These are phyloP conservation scores for Neuroscelio doddi DNA, from an alignment of 2,888 invertebrate genomes.

Conservation along the genomic window DNA sequence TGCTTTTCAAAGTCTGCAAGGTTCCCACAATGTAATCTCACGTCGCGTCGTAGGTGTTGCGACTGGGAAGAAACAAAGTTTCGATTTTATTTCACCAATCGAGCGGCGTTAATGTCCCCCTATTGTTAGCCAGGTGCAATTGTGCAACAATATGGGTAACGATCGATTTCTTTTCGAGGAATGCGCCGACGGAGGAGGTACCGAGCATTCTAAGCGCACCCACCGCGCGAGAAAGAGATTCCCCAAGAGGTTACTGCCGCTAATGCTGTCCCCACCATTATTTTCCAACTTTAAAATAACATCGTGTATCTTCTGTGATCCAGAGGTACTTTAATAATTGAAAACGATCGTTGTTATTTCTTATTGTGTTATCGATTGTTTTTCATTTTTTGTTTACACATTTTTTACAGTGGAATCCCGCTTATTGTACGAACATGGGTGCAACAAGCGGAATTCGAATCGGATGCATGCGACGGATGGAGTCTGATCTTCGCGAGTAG, in stretches of 20 bases:
- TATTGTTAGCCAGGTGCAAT: constrained; percentile 56
- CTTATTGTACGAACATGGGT: too few relatives aligned
- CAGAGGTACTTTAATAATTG: neutral
- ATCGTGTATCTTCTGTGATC: constrained; percentile 32
- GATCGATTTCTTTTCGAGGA: constrained; percentile 61
- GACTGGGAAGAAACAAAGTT: constrained; percentile 41
- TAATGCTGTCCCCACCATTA: neutral
- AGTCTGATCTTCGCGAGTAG: too few relatives aligned
- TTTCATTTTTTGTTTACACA: constrained; percentile 15
- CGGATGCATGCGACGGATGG: too few relatives aligned
- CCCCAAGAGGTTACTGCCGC: constrained; percentile 19
- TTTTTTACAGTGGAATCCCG: too few relatives aligned
- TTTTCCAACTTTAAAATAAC: constrained; percentile 19
- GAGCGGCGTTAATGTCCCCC: constrained; percentile 42
- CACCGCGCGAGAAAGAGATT: constrained; percentile 46
- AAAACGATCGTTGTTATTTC: too few relatives aligned
- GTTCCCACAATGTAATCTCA: constrained; percentile 35
- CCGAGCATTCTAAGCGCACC: constrained; percentile 62
- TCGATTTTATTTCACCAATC: constrained; percentile 44
- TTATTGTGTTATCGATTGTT: too few relatives aligned
- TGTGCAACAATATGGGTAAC: constrained; percentile 60
- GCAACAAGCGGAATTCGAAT: too few relatives aligned
- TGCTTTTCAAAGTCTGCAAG: constrained; percentile 28
- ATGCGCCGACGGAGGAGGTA: constrained; percentile 58
- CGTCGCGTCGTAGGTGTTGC: constrained; percentile 35